Conservation (phyloP, 2,888 invertebrate species). For the Noctua fimbriata region DNA sequence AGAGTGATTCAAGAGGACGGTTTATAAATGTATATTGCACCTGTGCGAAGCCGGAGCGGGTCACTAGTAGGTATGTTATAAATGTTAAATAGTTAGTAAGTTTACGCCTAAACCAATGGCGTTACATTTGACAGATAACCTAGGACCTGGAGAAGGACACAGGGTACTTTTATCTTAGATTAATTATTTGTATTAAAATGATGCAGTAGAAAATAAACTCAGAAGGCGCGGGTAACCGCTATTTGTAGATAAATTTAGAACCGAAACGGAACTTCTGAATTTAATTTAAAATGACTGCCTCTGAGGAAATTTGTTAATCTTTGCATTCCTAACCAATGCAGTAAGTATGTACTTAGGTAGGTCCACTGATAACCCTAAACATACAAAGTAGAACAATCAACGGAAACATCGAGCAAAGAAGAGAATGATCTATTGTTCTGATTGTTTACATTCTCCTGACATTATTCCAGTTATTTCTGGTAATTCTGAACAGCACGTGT, state of each 20-base stretch:
- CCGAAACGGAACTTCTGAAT: neutral
- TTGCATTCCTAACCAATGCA: neutral
- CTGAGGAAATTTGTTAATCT: neutral
- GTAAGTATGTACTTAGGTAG: neutral
- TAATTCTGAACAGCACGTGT: conserved; percentile 27
- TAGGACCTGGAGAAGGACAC: neutral
- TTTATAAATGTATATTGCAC: too few species aligned
- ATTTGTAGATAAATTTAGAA: neutral
- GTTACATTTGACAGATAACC: neutral
- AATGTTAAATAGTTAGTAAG: neutral
- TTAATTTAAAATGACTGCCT: neutral
- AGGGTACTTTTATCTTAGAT: neutral
- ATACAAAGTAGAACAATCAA: conserved; percentile 11
- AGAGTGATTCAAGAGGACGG: too few species aligned
- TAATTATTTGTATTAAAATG: neutral
- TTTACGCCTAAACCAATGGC: neutral
- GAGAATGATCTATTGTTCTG: conserved; percentile 17
- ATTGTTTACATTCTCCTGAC: conserved; percentile 12
- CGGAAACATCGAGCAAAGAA: neutral
- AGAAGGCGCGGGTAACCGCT: neutral
- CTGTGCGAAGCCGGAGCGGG: too few species aligned
- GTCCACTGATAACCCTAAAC: neutral
- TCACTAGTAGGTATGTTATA: too few species aligned
- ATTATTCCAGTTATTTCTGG: conserved; percentile 29
- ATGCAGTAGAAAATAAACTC: neutral